Evolutionary conservation across 2,797 vertebrate genomes (phyloP), one percentile per base, ranked within the genome.

Genomic region (Decapterus maruadsi): DNA sequence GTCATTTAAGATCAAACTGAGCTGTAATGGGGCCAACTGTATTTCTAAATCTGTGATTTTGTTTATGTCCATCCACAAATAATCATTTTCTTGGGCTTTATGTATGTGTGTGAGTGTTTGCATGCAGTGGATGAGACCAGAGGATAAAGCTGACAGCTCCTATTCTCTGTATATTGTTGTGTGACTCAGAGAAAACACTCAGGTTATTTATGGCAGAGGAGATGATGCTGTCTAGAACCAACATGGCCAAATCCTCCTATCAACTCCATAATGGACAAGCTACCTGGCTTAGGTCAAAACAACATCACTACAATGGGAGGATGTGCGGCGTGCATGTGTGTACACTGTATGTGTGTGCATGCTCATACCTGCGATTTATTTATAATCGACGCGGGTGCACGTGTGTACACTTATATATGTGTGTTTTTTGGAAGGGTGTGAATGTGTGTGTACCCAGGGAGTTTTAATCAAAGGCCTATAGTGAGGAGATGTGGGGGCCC

Each of bases 391-490:
- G 71, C 45, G 0, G 34, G 70, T 62, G 76, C 68, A 53, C 82
- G 84, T 83, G 78, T 78, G 73, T 77, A 86, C 75, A 82, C 75
- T 83, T 65, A 75, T 76, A 19, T 77, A 54, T 71, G 59, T 81
- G 74, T 90, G 84, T 84, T 71, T 90, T 90, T 77, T 81, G 80
- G 73, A 64, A 69, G 75, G 60, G 77, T 83, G 84, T 62, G 64
- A 48, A 59, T 74, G 72, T 81, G 81, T 90, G 87, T 90, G 86
- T 86, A 92, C 91, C 82, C 88, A 83, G 86, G 88, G 91, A 86
- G 88, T 83, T 94, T 95, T 96, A 95, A 96, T 96, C 94, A 95
- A 94, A 91, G 92, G 89, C 83, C 82, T 65, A 80, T 77, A 86
- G 89, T 80, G 87, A 72, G 90, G 85, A 90, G 87, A 90, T 87